These are phyloP conservation scores for Actinernus sp. DNA, from an alignment of 92 coral and sea anemone species.

Conservation along the genomic window DNA sequence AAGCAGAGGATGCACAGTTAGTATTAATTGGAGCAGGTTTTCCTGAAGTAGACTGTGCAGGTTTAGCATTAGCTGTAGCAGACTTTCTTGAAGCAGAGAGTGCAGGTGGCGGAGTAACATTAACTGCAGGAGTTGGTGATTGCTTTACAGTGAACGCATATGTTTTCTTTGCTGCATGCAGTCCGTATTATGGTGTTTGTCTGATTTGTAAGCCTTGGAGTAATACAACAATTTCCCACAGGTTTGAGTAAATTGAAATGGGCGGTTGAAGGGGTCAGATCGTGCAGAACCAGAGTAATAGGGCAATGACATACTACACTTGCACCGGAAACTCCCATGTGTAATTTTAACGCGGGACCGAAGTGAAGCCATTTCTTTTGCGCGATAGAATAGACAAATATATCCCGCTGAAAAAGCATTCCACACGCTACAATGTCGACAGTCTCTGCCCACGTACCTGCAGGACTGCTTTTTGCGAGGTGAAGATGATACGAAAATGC, in stretches of 20 bases:
- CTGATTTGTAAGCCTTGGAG: conserved; percentile 22
- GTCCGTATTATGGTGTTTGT: too few relatives aligned
- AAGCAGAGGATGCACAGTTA: too few relatives aligned
- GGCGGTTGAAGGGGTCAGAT: conserved; percentile 26
- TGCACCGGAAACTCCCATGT: neutral
- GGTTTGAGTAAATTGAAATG: conserved; percentile 55
- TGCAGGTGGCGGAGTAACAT: too few relatives aligned
- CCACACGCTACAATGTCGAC: conserved; percentile 63
- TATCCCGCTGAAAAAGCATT: conserved; percentile 35
- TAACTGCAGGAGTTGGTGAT: too few relatives aligned
- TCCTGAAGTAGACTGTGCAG: too few relatives aligned
- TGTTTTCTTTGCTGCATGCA: too few relatives aligned
- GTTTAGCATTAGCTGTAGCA: too few relatives aligned
- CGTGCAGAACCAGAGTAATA: conserved; percentile 42
- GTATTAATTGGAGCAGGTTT: too few relatives aligned
- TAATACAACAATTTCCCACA: conserved; percentile 23
- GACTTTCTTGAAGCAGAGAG: too few relatives aligned
- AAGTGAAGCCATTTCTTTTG: conserved; percentile 46
- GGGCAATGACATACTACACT: conserved; percentile 52
- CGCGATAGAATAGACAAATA: conserved; percentile 52
- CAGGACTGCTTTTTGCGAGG: conserved; percentile 5
- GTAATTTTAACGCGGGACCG: conserved; percentile 16
- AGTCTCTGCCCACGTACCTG: conserved; percentile 60
- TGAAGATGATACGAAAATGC: neutral
- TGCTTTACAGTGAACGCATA: too few relatives aligned